Conservation (phyloP, 2,888 invertebrate genomes). For the Caenorhabditis afra region DNA sequence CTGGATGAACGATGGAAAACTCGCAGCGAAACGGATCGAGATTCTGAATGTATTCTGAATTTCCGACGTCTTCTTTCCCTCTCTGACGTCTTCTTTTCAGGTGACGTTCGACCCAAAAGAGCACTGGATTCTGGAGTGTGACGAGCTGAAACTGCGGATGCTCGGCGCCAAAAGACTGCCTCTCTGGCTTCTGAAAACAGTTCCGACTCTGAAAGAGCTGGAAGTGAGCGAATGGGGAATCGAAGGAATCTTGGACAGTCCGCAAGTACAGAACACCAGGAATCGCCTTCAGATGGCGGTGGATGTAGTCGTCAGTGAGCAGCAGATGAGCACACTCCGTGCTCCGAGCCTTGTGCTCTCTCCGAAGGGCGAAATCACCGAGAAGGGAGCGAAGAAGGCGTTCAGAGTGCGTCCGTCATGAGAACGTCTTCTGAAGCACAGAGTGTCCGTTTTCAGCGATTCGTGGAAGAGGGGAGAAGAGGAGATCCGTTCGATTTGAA, state of each 20-base stretch:
- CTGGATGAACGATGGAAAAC: background rate
- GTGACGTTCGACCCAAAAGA: constrained; percentile 1
- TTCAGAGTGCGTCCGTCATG: constrained; percentile 2
- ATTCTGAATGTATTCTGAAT: constrained; percentile 18
- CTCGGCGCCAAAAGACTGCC: background rate
- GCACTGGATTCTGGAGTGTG: constrained; percentile 15
- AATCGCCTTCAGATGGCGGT: constrained; percentile 1
- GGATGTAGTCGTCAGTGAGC: constrained; percentile 14
- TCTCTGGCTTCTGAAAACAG: constrained; percentile 16
- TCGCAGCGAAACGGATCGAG: background rate
- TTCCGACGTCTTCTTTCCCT: no score
- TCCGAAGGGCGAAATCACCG: constrained; percentile 6
- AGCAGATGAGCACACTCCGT: constrained; percentile 4
- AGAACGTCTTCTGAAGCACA: constrained; percentile 12
- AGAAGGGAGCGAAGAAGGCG: constrained; percentile 12
- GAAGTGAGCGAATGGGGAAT: constrained; percentile 3
- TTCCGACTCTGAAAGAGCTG: constrained; percentile 18
- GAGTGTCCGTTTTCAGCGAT: no score
- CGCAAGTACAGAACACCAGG: constrained; percentile 2
- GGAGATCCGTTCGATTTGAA: no score
- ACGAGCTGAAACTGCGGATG: constrained; percentile 17
- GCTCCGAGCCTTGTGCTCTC: constrained; percentile 4
- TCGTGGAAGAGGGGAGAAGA: background rate
- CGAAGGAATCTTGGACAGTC: background rate
- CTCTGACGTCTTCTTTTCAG: constrained; percentile 4